These are phyloP conservation scores for Grus americana DNA, from an alignment of 2,113 vertebrate genomes.

Conservation along the genomic window DNA sequence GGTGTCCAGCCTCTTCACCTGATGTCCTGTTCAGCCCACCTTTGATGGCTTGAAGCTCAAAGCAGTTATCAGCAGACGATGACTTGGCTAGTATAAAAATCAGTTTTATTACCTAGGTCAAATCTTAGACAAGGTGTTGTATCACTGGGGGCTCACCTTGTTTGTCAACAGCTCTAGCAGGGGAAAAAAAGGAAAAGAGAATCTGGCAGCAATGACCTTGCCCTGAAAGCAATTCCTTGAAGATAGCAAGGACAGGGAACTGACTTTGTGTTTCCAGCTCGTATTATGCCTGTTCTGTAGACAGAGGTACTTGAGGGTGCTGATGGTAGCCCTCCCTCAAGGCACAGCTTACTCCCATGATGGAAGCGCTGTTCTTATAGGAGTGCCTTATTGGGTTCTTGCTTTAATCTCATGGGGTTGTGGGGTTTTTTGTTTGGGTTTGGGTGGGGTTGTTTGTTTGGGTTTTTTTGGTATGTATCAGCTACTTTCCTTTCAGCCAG, in stretches of 20 bases:
- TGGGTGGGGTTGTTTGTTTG: neutral
- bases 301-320: neutral
- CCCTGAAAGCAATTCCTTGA: neutral
- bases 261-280: neutral
- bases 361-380: neutral
- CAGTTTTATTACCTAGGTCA: neutral
- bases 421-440: neutral
- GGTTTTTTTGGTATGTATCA: neutral
- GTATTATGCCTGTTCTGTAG: neutral
- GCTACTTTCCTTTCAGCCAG: neutral
- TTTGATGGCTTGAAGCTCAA: neutral
- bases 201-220: neutral
- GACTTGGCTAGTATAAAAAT: neutral
- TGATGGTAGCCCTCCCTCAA: neutral
- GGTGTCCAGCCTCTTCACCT: neutral
- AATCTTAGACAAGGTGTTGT: neutral
- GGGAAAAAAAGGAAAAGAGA: neutral
- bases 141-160: neutral
- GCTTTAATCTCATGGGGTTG: neutral
- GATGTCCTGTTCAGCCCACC: neutral
- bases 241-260: fast-evolving
- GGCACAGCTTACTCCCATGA: neutral
- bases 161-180: neutral
- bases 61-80: neutral
- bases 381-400: neutral